Evolutionary conservation across 2,888 invertebrate genomes (phyloP).

Genomic region (Galerucella calmariensis): DNA sequence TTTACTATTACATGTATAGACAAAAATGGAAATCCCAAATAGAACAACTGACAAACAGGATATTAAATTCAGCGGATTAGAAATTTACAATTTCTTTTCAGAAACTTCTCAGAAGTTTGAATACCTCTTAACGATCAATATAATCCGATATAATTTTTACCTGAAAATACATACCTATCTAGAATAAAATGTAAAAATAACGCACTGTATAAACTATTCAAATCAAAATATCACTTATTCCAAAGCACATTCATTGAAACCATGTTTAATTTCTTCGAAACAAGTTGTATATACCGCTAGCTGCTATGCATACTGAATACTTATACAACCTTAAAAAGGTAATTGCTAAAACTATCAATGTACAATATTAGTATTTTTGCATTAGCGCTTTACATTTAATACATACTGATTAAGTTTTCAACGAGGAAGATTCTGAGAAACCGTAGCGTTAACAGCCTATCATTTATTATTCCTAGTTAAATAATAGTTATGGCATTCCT

Average conservation of each 20-base stretch:
- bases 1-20: too few species aligned
- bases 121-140: too few species aligned
- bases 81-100: too few species aligned
- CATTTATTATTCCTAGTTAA: neutral
- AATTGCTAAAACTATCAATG: slow-evolving; percentile 16
- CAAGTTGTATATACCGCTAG: neutral
- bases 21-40: too few species aligned
- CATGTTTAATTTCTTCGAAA: slow-evolving; percentile 1
- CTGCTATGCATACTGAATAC: neutral
- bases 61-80: too few species aligned
- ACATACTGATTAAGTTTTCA: slow-evolving; percentile 17
- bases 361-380: slow-evolving; percentile 24
- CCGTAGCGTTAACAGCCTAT: slow-evolving; percentile 4
- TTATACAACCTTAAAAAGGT: slow-evolving; percentile 4
- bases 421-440: neutral
- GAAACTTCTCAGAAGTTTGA: too few species aligned
- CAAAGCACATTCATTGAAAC: neutral
- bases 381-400: slow-evolving; percentile 3
- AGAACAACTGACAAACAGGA: too few species aligned
- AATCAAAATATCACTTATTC: neutral
- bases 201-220: neutral
- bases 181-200: neutral
- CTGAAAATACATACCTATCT: too few species aligned
- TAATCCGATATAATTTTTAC: too few species aligned
- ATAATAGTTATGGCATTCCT: neutral